Evolutionary conservation across 2,797 vertebrate genomes (phyloP).

Genomic region (Premnoplex brunnescens): DNA sequence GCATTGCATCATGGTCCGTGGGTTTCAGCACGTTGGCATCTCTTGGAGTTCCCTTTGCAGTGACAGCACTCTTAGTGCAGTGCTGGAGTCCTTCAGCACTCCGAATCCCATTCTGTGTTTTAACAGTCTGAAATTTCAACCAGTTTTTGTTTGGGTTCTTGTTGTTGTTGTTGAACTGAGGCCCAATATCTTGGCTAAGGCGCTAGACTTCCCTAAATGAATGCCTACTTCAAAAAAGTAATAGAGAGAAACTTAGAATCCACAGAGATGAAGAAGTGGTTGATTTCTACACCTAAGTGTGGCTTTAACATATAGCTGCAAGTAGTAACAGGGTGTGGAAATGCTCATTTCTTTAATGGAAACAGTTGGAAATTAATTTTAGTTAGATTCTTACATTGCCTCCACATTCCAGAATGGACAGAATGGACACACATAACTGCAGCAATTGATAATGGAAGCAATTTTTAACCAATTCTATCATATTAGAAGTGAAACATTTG

Average conservation of each 20-base stretch:
- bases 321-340: background rate
- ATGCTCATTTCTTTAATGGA: background rate
- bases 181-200: background rate
- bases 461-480: background rate
- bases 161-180: background rate
- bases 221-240: background rate
- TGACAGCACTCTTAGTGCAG: background rate
- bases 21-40: background rate
- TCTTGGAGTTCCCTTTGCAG: background rate
- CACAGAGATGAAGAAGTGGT: background rate
- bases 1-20: background rate
- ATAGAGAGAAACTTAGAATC: background rate
- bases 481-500: background rate
- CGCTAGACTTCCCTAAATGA: background rate
- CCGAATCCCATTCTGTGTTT: background rate
- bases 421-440: background rate
- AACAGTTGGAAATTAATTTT: background rate
- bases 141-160: background rate
- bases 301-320: background rate
- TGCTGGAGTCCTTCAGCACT: background rate
- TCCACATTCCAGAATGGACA: background rate
- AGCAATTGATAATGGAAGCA: background rate
- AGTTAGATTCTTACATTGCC: background rate
- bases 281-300: background rate
- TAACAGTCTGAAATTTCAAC: background rate